Conservation (phyloP, 2,113 vertebrate species). For the Antechinus flavipes region DNA sequence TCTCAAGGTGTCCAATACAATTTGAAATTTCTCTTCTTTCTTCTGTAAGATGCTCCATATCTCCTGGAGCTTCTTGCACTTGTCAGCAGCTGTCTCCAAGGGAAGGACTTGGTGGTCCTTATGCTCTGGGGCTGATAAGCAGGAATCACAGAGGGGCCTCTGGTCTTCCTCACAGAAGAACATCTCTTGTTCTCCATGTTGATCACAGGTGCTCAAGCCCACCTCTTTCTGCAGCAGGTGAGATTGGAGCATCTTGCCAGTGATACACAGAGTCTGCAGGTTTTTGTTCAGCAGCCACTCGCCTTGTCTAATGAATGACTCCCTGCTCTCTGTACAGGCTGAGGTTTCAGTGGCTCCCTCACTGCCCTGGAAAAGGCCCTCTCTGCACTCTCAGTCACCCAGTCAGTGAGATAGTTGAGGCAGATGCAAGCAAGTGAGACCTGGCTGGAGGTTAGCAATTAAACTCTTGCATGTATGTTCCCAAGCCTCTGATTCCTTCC, state of each 20-base stretch:
- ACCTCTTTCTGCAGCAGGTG: background rate
- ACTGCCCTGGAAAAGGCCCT: too few relatives aligned
- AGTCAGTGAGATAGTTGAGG: too few relatives aligned
- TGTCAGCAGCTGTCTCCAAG: background rate
- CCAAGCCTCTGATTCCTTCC: too few relatives aligned
- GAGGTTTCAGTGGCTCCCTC: too few relatives aligned
- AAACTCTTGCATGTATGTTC: too few relatives aligned
- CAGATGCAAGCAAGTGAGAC: too few relatives aligned
- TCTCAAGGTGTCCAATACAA: background rate
- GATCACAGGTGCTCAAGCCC: background rate
- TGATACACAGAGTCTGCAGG: background rate
- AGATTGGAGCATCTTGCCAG: background rate
- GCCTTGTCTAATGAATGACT: too few relatives aligned
- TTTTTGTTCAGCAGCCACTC: too few relatives aligned
- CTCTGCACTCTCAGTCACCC: too few relatives aligned
- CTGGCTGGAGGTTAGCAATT: too few relatives aligned
- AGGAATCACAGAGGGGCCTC: background rate
- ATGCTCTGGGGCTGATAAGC: background rate
- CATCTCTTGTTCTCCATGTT: background rate
- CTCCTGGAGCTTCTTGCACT: background rate
- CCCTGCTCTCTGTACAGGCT: too few relatives aligned
- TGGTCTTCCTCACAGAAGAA: background rate
- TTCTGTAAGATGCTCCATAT: background rate
- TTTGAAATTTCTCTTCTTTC: background rate
- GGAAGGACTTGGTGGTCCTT: background rate